Conservation (phyloP, 1,140 invertebrate species). For the Aradophagus sp. region DNA sequence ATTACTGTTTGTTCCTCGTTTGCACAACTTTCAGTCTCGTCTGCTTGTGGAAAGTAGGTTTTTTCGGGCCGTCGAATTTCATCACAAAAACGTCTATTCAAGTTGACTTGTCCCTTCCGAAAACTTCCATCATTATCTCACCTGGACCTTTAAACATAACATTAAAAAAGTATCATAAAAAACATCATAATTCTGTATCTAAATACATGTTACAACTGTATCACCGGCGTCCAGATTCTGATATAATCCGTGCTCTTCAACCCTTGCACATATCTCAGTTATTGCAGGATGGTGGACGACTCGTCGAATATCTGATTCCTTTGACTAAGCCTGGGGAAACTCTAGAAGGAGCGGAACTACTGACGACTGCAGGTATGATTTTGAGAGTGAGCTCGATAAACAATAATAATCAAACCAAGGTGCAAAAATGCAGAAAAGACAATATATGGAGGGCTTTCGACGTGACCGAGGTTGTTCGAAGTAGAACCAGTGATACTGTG, state of each 20-base stretch:
- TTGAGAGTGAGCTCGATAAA: slow-evolving; percentile 62
- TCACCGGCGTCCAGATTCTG: slow-evolving; percentile 63
- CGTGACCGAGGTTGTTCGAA: slow-evolving; percentile 61
- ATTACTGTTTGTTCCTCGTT: slow-evolving; percentile 44
- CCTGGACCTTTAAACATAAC: slow-evolving; percentile 51
- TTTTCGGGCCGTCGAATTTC: slow-evolving; percentile 59
- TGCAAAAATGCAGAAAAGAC: slow-evolving; percentile 60
- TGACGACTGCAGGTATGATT: slow-evolving; percentile 64
- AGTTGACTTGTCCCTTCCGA: slow-evolving; percentile 65
- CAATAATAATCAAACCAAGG: slow-evolving; percentile 35
- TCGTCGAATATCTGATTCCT: slow-evolving; percentile 66
- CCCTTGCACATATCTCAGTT: slow-evolving; percentile 62
- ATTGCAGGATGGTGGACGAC: slow-evolving; percentile 57
- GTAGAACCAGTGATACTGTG: slow-evolving; percentile 48
- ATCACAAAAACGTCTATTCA: slow-evolving; percentile 66
- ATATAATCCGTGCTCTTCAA: slow-evolving; percentile 67
- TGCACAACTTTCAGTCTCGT: slow-evolving; percentile 32
- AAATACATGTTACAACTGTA: slow-evolving; percentile 70
- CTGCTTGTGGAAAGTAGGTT: slow-evolving; percentile 62
- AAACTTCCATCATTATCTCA: slow-evolving; percentile 46
- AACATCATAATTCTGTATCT: slow-evolving; percentile 58
- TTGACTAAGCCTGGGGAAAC: slow-evolving; percentile 54
- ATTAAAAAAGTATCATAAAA: slow-evolving; percentile 45
- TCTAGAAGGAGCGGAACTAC: slow-evolving; percentile 66
- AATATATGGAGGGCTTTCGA: slow-evolving; percentile 72